phyloP scores from a whole-genome alignment of 92 coral and sea anemone genomes.

The Parazoanthus darwini region DNA sequence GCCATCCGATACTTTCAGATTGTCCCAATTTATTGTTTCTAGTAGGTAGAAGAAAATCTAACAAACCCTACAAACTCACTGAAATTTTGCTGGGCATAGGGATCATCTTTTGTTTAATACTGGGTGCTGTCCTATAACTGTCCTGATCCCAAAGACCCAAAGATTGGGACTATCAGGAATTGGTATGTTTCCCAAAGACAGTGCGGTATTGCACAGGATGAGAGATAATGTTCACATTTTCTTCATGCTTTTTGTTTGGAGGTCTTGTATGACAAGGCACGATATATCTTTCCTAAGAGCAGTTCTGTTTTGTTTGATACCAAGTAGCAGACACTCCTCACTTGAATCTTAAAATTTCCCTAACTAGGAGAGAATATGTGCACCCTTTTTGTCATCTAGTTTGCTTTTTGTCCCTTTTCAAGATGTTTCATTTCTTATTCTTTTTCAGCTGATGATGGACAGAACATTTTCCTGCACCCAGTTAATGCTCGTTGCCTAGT shows the following conservation, averaged over 20 bases:
- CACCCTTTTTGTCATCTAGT: no score
- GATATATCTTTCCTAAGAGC: no score
- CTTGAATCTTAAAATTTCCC: no score
- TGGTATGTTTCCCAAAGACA: no score
- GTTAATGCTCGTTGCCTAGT: constrained; percentile 91
- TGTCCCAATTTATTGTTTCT: constrained; percentile 19
- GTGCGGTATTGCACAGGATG: neutral
- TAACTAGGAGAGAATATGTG: no score
- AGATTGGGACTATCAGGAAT: no score
- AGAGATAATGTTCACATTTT: no score
- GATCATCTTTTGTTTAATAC: constrained; percentile 18
- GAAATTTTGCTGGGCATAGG: constrained; percentile 9
- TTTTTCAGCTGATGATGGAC: constrained; percentile 92
- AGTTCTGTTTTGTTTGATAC: no score
- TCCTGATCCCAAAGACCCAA: constrained; percentile 6
- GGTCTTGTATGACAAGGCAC: no score
- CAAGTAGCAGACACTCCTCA: no score
- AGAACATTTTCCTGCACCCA: constrained; percentile 89
- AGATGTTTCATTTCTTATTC: neutral
- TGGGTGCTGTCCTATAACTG: constrained; percentile 4
- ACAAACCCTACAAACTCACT: constrained; percentile 10
- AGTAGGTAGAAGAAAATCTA: neutral
- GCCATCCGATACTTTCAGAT: constrained; percentile 25
- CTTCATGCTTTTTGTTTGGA: no score
- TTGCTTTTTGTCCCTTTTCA: neutral